Conservation (phyloP, 1,140 invertebrate species). For the Melanaphis sacchari region DNA sequence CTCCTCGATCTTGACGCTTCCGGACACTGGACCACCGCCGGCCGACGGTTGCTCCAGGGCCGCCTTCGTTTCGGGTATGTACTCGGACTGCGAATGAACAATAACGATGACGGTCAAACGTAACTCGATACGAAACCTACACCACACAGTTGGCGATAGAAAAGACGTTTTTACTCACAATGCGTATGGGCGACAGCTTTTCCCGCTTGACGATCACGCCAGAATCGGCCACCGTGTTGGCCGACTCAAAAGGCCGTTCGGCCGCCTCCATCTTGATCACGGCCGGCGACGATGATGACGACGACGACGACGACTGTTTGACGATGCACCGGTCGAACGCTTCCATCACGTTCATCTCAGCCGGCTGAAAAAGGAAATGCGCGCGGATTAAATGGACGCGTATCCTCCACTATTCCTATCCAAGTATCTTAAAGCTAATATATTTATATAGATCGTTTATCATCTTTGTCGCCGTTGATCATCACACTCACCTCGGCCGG, state of each 20-base stretch:
- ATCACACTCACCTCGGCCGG: conserved; percentile 16
- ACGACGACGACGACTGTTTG: not conserved
- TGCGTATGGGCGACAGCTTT: conserved; percentile 38
- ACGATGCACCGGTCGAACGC: conserved; percentile 12
- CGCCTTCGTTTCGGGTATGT: conserved; percentile 31
- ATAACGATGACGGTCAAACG: not conserved
- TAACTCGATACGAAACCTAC: not conserved
- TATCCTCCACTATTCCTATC: not conserved
- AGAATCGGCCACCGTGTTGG: conserved; percentile 41
- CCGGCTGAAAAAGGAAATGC: not conserved
- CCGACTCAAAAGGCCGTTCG: conserved; percentile 4
- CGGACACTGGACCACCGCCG: not conserved
- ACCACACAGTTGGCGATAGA: no score
- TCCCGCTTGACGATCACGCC: conserved; percentile 37
- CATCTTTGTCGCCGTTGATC: not conserved
- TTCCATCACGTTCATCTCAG: conserved; percentile 39
- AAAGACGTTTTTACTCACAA: not conserved
- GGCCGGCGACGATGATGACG: no score
- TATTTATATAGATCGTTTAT: not conserved
- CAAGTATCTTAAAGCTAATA: not conserved
- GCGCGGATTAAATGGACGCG: not conserved
- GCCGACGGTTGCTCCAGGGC: not conserved
- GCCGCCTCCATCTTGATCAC: not conserved
- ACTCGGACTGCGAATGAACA: conserved; percentile 26
- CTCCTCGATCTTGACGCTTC: conserved; percentile 38